Base-by-base conservation (phyloP, 2,113 vertebrate species). In the Glaucidium brasilianum region DNA sequence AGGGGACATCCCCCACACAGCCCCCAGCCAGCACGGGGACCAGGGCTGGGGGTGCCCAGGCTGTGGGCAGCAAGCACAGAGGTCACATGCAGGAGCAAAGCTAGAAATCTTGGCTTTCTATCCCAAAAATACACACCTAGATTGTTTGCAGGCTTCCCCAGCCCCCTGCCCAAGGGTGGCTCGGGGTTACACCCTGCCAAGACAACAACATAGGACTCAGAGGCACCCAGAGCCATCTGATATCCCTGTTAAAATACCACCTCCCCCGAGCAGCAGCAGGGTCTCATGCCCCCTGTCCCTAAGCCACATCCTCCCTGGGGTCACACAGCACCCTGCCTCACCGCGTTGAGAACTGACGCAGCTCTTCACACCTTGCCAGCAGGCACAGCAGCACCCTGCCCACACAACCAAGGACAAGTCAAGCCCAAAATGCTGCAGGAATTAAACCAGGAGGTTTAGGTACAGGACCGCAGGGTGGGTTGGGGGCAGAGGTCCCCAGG, bases 1-100 rank as follows among this genome's bases (percentile, higher is more conserved):
- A 20, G 23, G 45, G 59, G 32, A 77, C 4, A 0, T 7, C 52
- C 34, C 49, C 32, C 39, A 10, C 4, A 1, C 25, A 49, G 35
- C 11, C 60, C 52, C 34, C 20, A 0, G 50, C 18, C 62, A 75
- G 45, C 34, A 35, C 5, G 1, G 37, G 60, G 29, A 39, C 22
- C 6, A 7, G 29, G 34, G 19, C 39, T 17, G n/a, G 14, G 66
- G 56, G 26, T 11, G 41, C 17, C 59, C 1, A 12, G 34, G 68
- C 26, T 29, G 30, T 0, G 1, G 83, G n/a, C 63, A 50, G 71
- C 32, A 32, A 37, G 50, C 11, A 1, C 15, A 35, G 14, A 32
- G 27, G 10, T n/a, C n/a, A 49, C 0, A 0, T 5, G 17, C 12
- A 35, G 20, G 15, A 50, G 16, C 3, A 5, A 17, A 43, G 59